Base-by-base conservation (phyloP, 2,113 vertebrate species). In the Acrocephalus kingi region DNA sequence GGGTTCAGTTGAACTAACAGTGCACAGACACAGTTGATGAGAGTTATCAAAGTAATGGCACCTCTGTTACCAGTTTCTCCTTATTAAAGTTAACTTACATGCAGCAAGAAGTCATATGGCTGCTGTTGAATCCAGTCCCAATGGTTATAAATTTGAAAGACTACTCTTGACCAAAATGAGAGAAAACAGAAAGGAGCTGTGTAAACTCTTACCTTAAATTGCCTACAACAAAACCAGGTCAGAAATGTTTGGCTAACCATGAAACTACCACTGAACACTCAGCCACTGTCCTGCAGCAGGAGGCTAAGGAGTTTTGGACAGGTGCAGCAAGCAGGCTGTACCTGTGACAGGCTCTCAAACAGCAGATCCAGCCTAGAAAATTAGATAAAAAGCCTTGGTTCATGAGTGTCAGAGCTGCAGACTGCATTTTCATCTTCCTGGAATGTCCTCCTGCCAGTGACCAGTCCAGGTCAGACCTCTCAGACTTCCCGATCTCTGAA, bases 281-380 rank as follows among this genome's bases (percentile, higher is more conserved):
- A 62, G 19, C 10, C 43, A 56, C 27, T 0, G 0, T 58, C 31
- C 48, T 54, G 21, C n/a, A 58, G 63, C 0, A 2, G 20, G 13
- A 76, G 35, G 49, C 68, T 68, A 48, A 88, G 33, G 21, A 51
- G 33, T 35, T 87, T 45, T 55, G 73, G 48, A 74, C 43, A 37
- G 1, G 0, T 1, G 30, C 9, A 83, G 43, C 62, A 46, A 89
- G 19, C 43, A 41, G n/a, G 18, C 46, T 78, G 46, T 27, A 33
- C 4, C 1, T 43, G 46, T 56, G 64, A 66, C 22, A 66, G 18
- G 31, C 33, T 69, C 55, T n/a, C 37, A 8, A 52, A 74, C 37
- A 71, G 21, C 11, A 82, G 46, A 75, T 16, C 11, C 5, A 5
- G 46, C 27, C 31, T 28, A 59, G 37, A 6, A 92, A 82, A 92